Percentiles rank a stretch among this genome's conserved stretches.
Conservation (phyloP, 2,113 vertebrate genomes). For the Callipepla californica region DNA sequence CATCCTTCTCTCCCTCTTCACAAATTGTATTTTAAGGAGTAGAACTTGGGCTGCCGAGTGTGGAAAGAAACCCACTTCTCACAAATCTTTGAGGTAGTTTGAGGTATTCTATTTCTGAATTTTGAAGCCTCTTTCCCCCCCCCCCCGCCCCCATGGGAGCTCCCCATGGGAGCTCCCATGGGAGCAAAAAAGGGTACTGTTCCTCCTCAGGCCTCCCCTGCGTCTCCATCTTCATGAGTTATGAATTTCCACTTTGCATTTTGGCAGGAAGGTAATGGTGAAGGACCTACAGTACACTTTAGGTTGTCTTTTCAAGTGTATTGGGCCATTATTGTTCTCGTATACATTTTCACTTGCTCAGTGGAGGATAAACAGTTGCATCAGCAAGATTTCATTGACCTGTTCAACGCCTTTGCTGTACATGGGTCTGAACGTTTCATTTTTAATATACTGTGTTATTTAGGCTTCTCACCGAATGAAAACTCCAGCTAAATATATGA, state of each 20-base stretch:
- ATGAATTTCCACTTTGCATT: neutral
- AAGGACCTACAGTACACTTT: neutral
- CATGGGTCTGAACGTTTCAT: neutral
- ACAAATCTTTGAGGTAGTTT: neutral
- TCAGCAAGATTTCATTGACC: neutral
- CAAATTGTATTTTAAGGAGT: neutral
- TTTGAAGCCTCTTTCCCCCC: neutral
- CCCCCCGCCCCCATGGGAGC: no score
- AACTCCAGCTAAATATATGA: constrained; percentile 92
- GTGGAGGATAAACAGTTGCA: constrained; percentile 7
- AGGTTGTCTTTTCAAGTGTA: neutral
- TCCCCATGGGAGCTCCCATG: no score
- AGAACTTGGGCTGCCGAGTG: neutral
- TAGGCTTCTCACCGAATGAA: constrained; percentile 95
- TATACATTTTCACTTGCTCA: constrained; percentile 8
- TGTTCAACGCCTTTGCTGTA: constrained; percentile 1
- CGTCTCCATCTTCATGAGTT: neutral
- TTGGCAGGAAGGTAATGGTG: neutral
- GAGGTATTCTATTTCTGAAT: neutral
- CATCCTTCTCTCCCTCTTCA: neutral
- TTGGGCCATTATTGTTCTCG: neutral
- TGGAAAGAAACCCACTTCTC: neutral
- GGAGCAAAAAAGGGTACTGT: neutral
- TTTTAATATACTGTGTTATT: constrained; percentile 43
- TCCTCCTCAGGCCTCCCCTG: neutral